phyloP scores from a whole-genome alignment of 2,797 vertebrate genomes.

The Neomorphus geoffroyi region DNA sequence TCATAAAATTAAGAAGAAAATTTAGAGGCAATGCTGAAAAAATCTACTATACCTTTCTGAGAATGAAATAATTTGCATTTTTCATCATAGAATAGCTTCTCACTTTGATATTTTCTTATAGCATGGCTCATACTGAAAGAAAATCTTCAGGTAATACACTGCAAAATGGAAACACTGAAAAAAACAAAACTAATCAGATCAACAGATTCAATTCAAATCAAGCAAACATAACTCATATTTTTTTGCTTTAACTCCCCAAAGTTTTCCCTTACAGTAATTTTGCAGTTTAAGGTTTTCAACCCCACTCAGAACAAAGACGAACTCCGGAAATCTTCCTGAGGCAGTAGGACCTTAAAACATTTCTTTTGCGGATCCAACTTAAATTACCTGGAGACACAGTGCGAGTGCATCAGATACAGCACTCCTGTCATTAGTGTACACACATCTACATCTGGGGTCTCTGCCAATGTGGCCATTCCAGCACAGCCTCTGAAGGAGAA shows the following conservation, averaged over 20 bases:
- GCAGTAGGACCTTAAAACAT: background rate
- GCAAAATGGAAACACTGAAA: background rate
- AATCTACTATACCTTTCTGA: background rate
- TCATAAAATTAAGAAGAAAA: background rate
- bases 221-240: background rate
- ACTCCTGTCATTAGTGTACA: background rate
- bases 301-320: background rate
- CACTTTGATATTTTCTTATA: background rate
- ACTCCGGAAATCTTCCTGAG: background rate
- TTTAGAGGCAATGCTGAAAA: background rate
- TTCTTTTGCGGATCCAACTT: background rate
- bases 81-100: background rate
- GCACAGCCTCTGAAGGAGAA: background rate
- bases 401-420: background rate
- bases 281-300: background rate
- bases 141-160: background rate
- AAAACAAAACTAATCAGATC: background rate
- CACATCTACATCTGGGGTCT: background rate
- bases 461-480: background rate
- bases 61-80: background rate
- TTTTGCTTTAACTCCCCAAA: rapidly evolving
- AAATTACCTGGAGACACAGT: background rate
- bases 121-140: background rate
- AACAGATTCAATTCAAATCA: background rate
- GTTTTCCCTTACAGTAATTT: background rate